Base-by-base conservation (phyloP, 2,113 vertebrate species). In the Oriolus oriolus region DNA sequence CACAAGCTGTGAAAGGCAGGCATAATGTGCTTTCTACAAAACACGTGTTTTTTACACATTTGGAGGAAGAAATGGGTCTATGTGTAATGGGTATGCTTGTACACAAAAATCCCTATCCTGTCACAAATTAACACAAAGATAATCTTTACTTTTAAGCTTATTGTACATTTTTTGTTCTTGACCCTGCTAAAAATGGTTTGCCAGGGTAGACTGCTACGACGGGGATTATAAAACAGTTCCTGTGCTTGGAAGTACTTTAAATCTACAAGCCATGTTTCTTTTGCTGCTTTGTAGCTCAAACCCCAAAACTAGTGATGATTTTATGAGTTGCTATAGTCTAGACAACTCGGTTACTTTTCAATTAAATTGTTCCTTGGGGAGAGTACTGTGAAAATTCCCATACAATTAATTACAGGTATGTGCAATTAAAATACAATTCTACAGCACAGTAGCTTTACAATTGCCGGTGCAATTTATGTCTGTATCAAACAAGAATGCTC, bases 311-410 rank as follows among this genome's bases (percentile, higher is more conserved):
- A 97, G 96, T 60, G 96, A 98, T 97, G 97, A 97, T 97, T 98
- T 98, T 97, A 97, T 87, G 93, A 96, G 97, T 95, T 93, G 94
- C 85, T 82, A 57, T 28, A 90, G 98, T 97, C 97, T 97, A 97
- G 97, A 98, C 97, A 97, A 97, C 94, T 96, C 12, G 13, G 95
- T 96, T 95, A 91, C 96, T 98, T 97, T 98, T 95, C 96, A 96
- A 84, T 95, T 78, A 97, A 97, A 98, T 64, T 84, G 94, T 80
- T 97, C 97, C 97, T 93, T 78, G 47, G 96, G 97, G 96, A 98
- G 60, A 89, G 56, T 84, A 70, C 97, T 95, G 96, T 94, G 96
- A 96, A 98, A 97, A 97, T 95, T 96, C 96, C 97, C 95, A 87
- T 93, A 70, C 92, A 94, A 88, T 95, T 97, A 97, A 98, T 97